phyloP scores from a whole-genome alignment of 2,113 vertebrate species.

The Piaya cayana region DNA sequence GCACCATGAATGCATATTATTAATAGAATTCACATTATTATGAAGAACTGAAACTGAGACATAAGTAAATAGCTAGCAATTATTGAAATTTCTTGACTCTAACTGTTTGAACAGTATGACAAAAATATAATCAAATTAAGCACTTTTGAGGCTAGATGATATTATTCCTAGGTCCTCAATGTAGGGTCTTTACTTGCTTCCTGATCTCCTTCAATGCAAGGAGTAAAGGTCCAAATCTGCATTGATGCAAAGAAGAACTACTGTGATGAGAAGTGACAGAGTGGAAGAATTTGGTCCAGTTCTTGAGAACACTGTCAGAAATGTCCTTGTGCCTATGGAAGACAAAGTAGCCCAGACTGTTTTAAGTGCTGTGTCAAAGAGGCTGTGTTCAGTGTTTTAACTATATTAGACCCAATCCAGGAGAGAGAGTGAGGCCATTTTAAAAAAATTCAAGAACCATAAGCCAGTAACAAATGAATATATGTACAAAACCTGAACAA shows the following conservation, averaged over 20 bases:
- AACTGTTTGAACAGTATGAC: conserved; percentile 31
- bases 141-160: background rate
- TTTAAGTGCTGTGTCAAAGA: background rate
- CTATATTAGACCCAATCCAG: background rate
- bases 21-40: conserved; percentile 62
- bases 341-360: background rate
- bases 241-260: background rate
- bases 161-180: background rate
- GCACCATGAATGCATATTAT: conserved; percentile 43
- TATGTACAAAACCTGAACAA: background rate
- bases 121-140: conserved; percentile 13
- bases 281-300: background rate
- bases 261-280: background rate
- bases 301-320: background rate
- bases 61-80: conserved; percentile 35
- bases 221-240: background rate
- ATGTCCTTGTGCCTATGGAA: background rate
- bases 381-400: background rate
- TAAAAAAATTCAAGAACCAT: background rate
- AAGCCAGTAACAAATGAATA: background rate
- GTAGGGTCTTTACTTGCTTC: background rate
- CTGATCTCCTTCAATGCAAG: background rate
- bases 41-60: conserved; percentile 45
- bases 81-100: background rate
- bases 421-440: background rate